phyloP scores from a whole-genome alignment of 2,888 invertebrate genomes.

The Yponomeuta sedellus region DNA sequence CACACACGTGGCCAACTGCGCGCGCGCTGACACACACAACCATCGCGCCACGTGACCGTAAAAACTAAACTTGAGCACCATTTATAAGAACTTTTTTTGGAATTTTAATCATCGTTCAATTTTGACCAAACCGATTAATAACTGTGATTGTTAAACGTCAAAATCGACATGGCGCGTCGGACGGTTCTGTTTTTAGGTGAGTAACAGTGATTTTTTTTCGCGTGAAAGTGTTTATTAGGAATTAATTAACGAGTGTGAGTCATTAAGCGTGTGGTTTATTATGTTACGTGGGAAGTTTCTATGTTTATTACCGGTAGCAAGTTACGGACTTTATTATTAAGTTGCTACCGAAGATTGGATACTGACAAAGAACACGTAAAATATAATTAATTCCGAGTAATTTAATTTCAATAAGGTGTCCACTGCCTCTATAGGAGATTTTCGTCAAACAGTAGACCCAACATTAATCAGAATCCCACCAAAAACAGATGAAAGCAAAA shows the following conservation, averaged over 20 bases:
- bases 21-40: background rate
- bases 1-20: background rate
- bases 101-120: background rate
- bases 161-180: background rate
- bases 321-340: too few relatives aligned
- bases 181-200: slow-evolving; percentile 8
- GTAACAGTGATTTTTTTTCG: background rate
- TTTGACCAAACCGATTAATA: background rate
- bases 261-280: background rate
- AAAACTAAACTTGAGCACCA: background rate
- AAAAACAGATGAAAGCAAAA: background rate
- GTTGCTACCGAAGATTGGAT: too few relatives aligned
- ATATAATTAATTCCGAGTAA: background rate
- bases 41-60: background rate
- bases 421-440: background rate
- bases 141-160: background rate
- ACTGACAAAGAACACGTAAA: too few relatives aligned
- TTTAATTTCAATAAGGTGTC: background rate
- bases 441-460: background rate
- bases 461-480: background rate
- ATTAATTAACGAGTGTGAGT: background rate
- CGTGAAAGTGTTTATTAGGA: background rate
- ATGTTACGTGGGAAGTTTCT: background rate
- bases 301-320: background rate
- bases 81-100: background rate